Base-by-base conservation (phyloP, 2,113 vertebrate species). In the Brachyhypopomus occidentalis region DNA sequence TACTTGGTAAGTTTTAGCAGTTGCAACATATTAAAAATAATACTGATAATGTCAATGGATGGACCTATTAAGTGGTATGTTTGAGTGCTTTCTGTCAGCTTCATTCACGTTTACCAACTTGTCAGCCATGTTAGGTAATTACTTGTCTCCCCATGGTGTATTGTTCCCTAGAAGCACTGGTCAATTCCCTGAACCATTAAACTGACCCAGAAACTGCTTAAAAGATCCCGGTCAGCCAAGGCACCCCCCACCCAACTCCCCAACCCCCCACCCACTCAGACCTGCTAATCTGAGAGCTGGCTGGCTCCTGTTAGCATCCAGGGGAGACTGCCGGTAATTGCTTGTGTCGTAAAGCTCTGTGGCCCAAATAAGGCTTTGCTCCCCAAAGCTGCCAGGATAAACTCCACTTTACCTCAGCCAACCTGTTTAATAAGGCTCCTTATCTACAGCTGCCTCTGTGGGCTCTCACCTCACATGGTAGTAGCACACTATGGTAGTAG, bases 321-420 rank as follows among this genome's bases (percentile, higher is more conserved):
- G 88, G 86, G 88, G 87, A 84, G 88, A 83, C 85, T 81, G 80
- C 60, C 71, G 87, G 90, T 94, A 94, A 94, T 94, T 94, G 92
- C 92, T 92, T 91, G 84, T 93, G 93, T 92, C 92, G 84, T 94
- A 94, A 94, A 94, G 92, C 91, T 91, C 88, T 75, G 89, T 92
- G 92, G 92, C 92, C 92, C 89, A 91, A 91, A 93, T 93, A 92
- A 94, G 91, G 88, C 85, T 80, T 30, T 63, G 83, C 56, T 84
- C 85, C 86, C 85, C 88, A 92, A 93, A 92, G 89, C 92, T 91
- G 90, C 77, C 73, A 83, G 86, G 89, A 90, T 93, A 93, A 94
- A 93, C 87, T 91, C 91, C 93, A 92, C 90, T 93, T 94, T 92
- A 92, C 92, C 91, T 93, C 92, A 92, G 89, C 92, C 92, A 93